Base-by-base conservation (phyloP, 1,140 invertebrate species). In the Drosophila ficusphila region DNA sequence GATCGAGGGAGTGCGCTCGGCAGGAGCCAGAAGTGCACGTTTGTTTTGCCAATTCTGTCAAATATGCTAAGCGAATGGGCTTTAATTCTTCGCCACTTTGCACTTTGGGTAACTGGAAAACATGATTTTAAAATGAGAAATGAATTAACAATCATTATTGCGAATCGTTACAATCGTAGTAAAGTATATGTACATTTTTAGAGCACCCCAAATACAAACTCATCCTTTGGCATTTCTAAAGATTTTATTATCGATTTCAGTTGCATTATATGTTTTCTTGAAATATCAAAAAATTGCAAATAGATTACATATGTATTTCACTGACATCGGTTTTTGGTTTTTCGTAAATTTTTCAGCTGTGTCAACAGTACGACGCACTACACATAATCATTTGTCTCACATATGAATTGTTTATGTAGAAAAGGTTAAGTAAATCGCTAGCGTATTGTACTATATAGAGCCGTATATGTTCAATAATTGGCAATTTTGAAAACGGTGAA, bases 381-480 rank as follows among this genome's bases (percentile, higher is more conserved):
- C 77, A 85, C 47, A 73, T 58, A 51, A 81, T 76, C 62, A 65
- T 69, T 65, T 69, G 53, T 52, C 81, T 56, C 57, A 60, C 60
- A 65, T 79, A 53, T 67, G 39, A 53, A 65, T 52, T 42, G 44
- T 56, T 74, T 68, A 60, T 73, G 60, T 51, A 76, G 78, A 83
- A 83, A 85, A 67, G 21, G 64, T 39, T 79, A 79, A 68, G 61
- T 68, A 69, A 57, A 69, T 81, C 44, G 61, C 65, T 83, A 85
- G 64, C 57, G 73, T 69, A 86, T 86, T 86, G 72, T 81, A 76
- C 76, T 86, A 86, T 53, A 23, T 49, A 79, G 65, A 79, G 57
- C 79, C 71, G 61, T 65, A 58, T 71, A 53, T 62, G 51, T 81
- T 53, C 44, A 65, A 14, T 65, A 57, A 64, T 73, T 86, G 76